These are phyloP conservation scores for Pachycephala philippinensis DNA, from an alignment of 2,113 vertebrate species.

Conservation along the genomic window DNA sequence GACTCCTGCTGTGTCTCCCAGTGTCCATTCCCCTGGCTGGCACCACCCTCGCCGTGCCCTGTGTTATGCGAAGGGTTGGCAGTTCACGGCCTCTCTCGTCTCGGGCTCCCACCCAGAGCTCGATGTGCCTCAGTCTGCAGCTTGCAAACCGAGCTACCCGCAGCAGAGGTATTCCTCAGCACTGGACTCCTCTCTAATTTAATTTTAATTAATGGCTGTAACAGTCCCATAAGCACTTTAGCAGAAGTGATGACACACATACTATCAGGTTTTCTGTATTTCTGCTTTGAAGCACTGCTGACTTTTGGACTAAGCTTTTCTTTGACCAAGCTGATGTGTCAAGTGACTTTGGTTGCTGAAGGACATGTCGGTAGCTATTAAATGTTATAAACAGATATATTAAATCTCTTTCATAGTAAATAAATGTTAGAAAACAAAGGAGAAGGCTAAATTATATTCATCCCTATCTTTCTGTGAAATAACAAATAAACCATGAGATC, in stretches of 20 bases:
- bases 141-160: rapidly evolving
- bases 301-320: neutral
- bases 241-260: neutral
- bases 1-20: neutral
- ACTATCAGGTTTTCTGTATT: neutral
- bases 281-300: neutral
- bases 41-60: neutral
- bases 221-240: neutral
- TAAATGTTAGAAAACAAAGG: neutral
- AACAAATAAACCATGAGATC: neutral
- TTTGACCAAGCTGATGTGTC: neutral
- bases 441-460: neutral
- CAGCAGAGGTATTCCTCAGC: neutral
- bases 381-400: neutral
- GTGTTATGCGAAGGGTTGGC: neutral
- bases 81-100: neutral
- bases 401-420: neutral
- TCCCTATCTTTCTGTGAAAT: neutral
- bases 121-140: no score
- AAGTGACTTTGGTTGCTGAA: neutral
- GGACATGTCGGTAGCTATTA: neutral
- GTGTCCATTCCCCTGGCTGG: neutral
- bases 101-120: neutral
- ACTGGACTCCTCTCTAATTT: neutral
- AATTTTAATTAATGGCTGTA: neutral